Evolutionary conservation across 2,797 vertebrate species (phyloP), one percentile per base, ranked within the genome.

Genomic region (Epinephelus coioides): DNA sequence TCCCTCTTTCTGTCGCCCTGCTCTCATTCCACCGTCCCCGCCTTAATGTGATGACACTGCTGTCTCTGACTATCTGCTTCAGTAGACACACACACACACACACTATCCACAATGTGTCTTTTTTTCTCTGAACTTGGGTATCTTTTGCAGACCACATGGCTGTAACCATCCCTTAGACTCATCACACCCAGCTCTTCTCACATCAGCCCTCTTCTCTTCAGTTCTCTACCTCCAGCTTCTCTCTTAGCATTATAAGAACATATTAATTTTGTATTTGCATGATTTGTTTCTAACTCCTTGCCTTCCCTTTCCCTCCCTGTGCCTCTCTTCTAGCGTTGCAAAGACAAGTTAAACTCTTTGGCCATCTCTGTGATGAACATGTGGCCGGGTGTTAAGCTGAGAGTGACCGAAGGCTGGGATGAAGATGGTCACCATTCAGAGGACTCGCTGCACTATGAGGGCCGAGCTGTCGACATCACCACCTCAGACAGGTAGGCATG

Each of bases 281-380:
- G 11, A 19, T 76, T 76, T 57, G n/a, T 74, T 38, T 67, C 47
- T 82, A 62, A 87, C 66, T 19, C 9, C 12, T 50, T 64, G 6
- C 9, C 5, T 21, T 50, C 17, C 34, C 25, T 63, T 44, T 17
- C 68, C 21, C 17, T 67, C 34, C 54, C 19, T 62, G 2, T 59
- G 2, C 17, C 38, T 63, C 34, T 57, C 13, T 57, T 15, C 13
- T 90, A 99, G 98, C 98, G 98, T 73, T 99, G 98, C 87, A 99
- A 99, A 92, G 98, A 99, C 93, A 98, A 98, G 88, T 91, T 99
- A 81, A 99, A 99, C 91, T 97, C 98, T 1, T 90, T 99, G 94
- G 98, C 98, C 86, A 99, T 99, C 92, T 99, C 98, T 0, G 98
- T 99, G 85, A 98, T 99, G 98, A 99, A 99, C 94, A 97, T 98